Conservation (phyloP, 35 echinoderm and acorn worm genomes). For the Ophiothrix spiculata region DNA sequence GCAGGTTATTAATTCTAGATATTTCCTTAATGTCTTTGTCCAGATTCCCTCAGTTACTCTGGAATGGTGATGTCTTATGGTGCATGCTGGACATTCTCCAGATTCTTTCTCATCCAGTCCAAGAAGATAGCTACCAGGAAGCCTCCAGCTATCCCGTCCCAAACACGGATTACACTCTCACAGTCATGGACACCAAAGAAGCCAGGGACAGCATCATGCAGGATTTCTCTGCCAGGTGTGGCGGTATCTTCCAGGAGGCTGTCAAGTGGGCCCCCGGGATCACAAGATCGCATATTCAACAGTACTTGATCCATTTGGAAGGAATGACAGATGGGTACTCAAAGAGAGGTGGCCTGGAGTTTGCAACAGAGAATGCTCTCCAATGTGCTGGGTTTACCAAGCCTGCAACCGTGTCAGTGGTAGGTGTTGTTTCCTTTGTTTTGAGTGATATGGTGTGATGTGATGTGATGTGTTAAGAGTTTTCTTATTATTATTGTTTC, state of each 20-base stretch:
- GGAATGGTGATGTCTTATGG: constrained; percentile 91
- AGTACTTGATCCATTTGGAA: constrained; percentile 82
- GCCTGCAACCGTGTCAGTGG: constrained; percentile 27
- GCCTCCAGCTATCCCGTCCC: constrained; percentile 58
- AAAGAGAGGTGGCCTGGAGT: constrained; percentile 62
- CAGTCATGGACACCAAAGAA: constrained; percentile 94
- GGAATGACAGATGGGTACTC: constrained; percentile 46
- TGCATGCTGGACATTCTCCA: constrained; percentile 95
- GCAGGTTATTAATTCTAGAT: too few relatives aligned
- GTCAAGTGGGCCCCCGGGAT: constrained; percentile 85
- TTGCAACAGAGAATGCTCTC: constrained; percentile 76
- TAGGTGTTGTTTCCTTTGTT: background rate
- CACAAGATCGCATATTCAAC: constrained; percentile 80
- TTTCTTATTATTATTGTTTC: too few relatives aligned
- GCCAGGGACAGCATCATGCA: constrained; percentile 83
- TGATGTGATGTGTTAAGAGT: background rate
- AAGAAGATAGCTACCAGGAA: constrained; percentile 66
- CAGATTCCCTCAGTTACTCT: constrained; percentile 95
- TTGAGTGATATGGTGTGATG: background rate
- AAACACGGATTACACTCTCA: constrained; percentile 68
- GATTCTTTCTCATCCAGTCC: constrained; percentile 75
- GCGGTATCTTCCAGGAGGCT: constrained; percentile 88
- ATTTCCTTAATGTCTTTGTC: background rate
- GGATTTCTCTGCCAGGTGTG: constrained; percentile 89
- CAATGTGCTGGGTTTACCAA: constrained; percentile 76